Base-by-base conservation (phyloP, 2,113 vertebrate genomes). In the Thunnus thynnus region DNA sequence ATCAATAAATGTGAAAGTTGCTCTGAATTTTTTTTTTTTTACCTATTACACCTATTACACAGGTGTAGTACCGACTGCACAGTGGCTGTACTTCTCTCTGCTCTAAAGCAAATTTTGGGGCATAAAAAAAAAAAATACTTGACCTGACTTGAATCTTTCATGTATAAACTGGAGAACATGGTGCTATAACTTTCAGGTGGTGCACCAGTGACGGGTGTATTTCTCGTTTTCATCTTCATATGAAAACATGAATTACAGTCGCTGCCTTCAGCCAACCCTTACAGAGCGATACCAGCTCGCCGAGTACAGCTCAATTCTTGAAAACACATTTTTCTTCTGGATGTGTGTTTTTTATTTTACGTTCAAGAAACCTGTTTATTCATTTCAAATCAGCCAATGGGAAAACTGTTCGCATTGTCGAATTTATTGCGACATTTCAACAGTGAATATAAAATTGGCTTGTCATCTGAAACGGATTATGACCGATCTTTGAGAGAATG, bases 371-470 rank as follows among this genome's bases (percentile, higher is more conserved):
- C 13, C 1, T 46, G 11, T 64, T 54, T 9, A 63, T 44, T 62
- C 20, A 18, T 48, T 66, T 71, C 27, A 41, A 69, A 62, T 30
- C 36, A 65, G 20, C 25, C 50, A 48, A 58, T 30, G 20, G 50
- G 41, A 25, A 76, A 69, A 18, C 27, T 70, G 52, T 67, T 67
- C 46, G 20, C 41, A 36, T 17, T 20, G 36, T 67, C 14, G 44
- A 18, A 61, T 78, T 74, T 72, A 52, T 55, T 78, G 55, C 62
- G 44, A 78, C 61, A 55, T 68, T 62, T 55, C 4, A 30, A 16
- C 20, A 7, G 13, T 46, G n/a, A 16, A 13, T 48, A 1, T 36
- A 8, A 48, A 27, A 11, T 55, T 18, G 61, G 7, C 36, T 51
- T 51, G 46, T 16, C 17, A 50, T 41, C 36, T 41, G 36, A 41